Evolutionary conservation across 2,113 vertebrate species (phyloP), one percentile per base, ranked within the genome.

Genomic region (Numida meleagris): DNA sequence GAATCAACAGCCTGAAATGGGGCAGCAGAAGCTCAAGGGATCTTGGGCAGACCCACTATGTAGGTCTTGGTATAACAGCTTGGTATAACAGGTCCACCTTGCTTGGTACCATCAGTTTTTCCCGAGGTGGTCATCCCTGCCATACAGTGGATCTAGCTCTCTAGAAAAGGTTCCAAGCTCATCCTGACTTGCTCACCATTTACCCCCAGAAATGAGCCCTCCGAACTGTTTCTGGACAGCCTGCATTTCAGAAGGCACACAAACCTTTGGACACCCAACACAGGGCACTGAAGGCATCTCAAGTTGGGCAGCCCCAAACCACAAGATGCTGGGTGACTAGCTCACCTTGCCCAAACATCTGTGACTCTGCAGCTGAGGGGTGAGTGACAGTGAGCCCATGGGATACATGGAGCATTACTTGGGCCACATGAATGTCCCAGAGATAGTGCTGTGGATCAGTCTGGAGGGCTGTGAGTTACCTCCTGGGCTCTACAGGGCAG

Each of bases 231-330:
- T 85, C 82, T 42, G 42, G 20, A 9, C 12, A 53, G 15, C 17
- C 25, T 57, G 4, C 0, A 0, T 43, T 94, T 48, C 0, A 2
- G 67, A 95, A 95, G 90, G 90, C 93, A 95, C 79, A 74, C 45
- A 85, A 91, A 80, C 93, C 45, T 88, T 15, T 74, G 65, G 78
- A 89, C 16, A 42, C 45, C 67, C 82, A 86, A 4, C 71, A 58
- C 15, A 38, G 62, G 36, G 43, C 36, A 72, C 65, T 34, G 85
- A 89, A 66, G 68, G 51, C 72, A 89, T 25, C 87, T 71, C 68
- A 71, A 43, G 25, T 4, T 40, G 68, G 87, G 58, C 61, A 78
- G 15, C 51, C 82, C 66, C 63, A 70, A 74, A 45, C 50, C 33
- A 33, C n/a, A 40, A 33, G 79, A 38, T 0, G 5, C 11, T 53